phyloP scores from a whole-genome alignment of 2,888 invertebrate genomes.

The Rhogogaster chlorosoma region DNA sequence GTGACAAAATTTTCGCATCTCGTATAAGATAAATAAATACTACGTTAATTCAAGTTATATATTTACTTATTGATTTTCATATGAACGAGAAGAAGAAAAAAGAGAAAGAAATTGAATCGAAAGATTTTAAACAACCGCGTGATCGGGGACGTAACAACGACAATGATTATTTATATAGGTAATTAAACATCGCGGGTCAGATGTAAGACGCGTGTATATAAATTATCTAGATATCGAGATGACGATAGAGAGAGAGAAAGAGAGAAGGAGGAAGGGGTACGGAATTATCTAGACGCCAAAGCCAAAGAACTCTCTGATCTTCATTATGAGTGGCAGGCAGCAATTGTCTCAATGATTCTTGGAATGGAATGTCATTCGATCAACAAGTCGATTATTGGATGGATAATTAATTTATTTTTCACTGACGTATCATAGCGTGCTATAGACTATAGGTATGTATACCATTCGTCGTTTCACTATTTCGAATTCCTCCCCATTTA shows the following conservation, averaged over 20 bases:
- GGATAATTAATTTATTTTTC: conserved; percentile 48
- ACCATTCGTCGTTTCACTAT: background rate
- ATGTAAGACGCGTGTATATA: background rate
- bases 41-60: too few species aligned
- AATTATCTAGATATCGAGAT: conserved; percentile 18
- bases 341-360: conserved; percentile 48
- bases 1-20: background rate
- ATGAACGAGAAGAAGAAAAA: too few species aligned
- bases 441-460: too few species aligned
- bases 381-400: conserved; percentile 45
- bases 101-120: background rate
- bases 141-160: background rate
- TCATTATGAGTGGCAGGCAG: conserved; percentile 46
- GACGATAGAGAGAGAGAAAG: background rate
- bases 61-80: too few species aligned
- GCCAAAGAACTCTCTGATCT: conserved; percentile 44
- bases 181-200: background rate
- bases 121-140: background rate
- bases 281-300: conserved; percentile 39
- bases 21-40: background rate
- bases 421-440: background rate
- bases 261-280: background rate
- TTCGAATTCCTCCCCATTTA: background rate
- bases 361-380: conserved; percentile 47
- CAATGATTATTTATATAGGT: background rate